Conservation (phyloP, 2,888 invertebrate species). For the Ennomos erosarius region DNA sequence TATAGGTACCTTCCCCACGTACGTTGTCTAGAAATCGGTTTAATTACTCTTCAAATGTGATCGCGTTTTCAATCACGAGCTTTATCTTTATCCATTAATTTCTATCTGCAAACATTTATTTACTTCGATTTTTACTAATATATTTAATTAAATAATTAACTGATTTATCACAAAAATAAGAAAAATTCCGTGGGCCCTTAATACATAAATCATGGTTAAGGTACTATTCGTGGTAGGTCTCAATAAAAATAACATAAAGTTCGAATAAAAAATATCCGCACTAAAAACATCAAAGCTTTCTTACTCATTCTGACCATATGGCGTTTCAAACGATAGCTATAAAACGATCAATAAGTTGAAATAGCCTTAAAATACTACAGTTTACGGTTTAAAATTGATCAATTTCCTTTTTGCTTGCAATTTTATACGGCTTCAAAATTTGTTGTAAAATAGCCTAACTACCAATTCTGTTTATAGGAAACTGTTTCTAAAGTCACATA, state of each 20-base stretch:
- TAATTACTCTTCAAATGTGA: too few species aligned
- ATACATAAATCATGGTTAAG: not conserved
- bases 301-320: slow-evolving; percentile 24
- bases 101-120: too few species aligned
- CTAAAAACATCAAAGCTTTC: slow-evolving; percentile 26
- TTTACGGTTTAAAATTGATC: slow-evolving; percentile 8
- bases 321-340: slow-evolving; percentile 21
- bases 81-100: too few species aligned
- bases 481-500: slow-evolving; percentile 6
- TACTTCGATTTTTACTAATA: too few species aligned
- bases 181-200: too few species aligned
- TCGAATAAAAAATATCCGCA: slow-evolving; percentile 15
- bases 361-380: not conserved
- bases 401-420: slow-evolving; percentile 8
- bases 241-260: slow-evolving; percentile 17
- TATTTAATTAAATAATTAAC: too few species aligned
- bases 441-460: slow-evolving; percentile 14
- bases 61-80: too few species aligned
- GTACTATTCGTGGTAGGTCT: slow-evolving; percentile 17
- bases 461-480: slow-evolving; percentile 9
- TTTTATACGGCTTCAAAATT: slow-evolving; percentile 21
- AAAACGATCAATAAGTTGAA: slow-evolving; percentile 4
- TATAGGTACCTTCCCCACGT: too few species aligned
- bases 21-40: too few species aligned
- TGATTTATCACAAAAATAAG: too few species aligned